A percentile compares a stretch with the other conserved stretches of the same genome.
phyloP scores from a whole-genome alignment of 2,797 vertebrate species.

The Pangasius macronema region DNA sequence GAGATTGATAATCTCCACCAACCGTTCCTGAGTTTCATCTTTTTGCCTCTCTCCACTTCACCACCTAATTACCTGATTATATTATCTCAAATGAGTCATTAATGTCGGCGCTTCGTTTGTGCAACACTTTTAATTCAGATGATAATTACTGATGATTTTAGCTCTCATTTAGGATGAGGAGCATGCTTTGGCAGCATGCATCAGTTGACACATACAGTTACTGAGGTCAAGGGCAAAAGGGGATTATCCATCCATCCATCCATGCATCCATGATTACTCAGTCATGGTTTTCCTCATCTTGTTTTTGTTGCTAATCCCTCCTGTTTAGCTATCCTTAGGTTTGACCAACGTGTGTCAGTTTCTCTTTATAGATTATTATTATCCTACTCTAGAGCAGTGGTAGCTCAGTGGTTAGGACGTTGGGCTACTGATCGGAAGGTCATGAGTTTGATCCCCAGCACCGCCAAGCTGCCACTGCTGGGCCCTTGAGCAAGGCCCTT shows the following conservation, averaged over 20 bases:
- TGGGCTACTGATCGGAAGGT: too few relatives aligned
- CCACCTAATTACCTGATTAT: conserved; percentile 82
- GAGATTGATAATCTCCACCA: conserved; percentile 80
- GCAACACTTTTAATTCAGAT: conserved; percentile 13
- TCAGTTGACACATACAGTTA: neutral
- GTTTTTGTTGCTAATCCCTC: neutral
- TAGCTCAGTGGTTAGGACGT: too few relatives aligned
- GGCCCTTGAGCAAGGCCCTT: too few relatives aligned
- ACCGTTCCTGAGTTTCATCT: conserved; percentile 74
- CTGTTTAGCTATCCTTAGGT: too few relatives aligned
- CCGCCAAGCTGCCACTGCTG: too few relatives aligned
- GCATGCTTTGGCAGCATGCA: neutral
- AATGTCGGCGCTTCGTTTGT: conserved; percentile 56
- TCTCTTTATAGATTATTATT: neutral
- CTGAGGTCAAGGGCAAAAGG: neutral
- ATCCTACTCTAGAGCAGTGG: too few relatives aligned
- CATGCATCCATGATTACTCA: neutral
- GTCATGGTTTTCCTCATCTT: neutral
- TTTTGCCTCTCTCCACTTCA: conserved; percentile 77
- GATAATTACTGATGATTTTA: conserved; percentile 11
- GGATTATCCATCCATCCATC: neutral
- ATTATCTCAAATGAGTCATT: conserved; percentile 80
- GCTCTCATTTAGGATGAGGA: neutral
- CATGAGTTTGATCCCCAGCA: too few relatives aligned
- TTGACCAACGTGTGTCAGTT: neutral